Percentiles rank a stretch among this genome's conserved stretches.
Conservation (phyloP, 1,140 invertebrate species). For the Parapsyche elsis region DNA sequence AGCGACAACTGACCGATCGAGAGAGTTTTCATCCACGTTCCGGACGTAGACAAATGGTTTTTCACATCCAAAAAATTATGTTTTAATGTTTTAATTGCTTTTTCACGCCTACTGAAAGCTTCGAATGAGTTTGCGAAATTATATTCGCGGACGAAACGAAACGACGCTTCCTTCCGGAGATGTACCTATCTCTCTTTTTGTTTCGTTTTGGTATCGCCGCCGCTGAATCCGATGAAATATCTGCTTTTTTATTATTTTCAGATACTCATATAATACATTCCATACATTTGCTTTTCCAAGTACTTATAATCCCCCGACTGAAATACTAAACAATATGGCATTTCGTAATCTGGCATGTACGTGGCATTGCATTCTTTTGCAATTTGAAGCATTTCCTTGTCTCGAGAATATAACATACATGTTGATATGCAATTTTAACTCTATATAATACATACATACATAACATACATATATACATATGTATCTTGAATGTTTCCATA, state of each 20-base stretch:
- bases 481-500: too few species aligned
- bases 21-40: too few species aligned
- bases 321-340: too few species aligned
- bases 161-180: not conserved
- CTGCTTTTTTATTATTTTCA: too few species aligned
- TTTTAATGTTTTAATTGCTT: conserved; percentile 26
- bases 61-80: not conserved
- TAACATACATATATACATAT: not conserved
- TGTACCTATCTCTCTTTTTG: not conserved
- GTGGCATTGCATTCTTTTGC: not conserved
- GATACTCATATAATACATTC: too few species aligned
- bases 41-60: conserved; percentile 3
- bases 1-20: not conserved
- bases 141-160: not conserved
- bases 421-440: not conserved
- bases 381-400: too few species aligned
- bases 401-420: too few species aligned
- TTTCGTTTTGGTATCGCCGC: too few species aligned
- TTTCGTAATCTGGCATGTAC: not conserved
- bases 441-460: not conserved
- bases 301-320: too few species aligned
- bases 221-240: too few species aligned
- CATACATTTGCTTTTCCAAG: too few species aligned
- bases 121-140: conserved; percentile 15
- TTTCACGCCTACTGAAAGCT: conserved; percentile 2